phyloP scores from a whole-genome alignment of 2,113 vertebrate species.

The Ginglymostoma cirratum region DNA sequence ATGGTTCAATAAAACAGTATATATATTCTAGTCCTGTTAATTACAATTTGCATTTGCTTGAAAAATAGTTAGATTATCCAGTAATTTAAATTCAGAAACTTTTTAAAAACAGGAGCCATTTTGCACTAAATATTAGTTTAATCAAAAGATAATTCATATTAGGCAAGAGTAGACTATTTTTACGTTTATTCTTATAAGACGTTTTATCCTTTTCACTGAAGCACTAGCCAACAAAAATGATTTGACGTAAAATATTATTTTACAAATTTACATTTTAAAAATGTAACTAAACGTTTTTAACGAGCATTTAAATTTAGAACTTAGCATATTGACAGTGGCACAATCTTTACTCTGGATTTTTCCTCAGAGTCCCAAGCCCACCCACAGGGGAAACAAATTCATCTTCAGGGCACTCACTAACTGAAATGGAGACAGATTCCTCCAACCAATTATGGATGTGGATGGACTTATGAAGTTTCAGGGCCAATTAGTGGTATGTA shows the following conservation, averaged over 20 bases:
- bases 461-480: not conserved
- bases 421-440: not conserved
- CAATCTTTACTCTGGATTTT: too few species aligned
- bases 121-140: not conserved
- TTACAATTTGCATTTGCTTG: not conserved
- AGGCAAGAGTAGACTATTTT: not conserved
- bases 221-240: not conserved
- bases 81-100: not conserved
- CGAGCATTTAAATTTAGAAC: not conserved
- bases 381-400: too few species aligned
- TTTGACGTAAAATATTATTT: not conserved
- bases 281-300: not conserved
- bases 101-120: not conserved
- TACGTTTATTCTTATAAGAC: not conserved
- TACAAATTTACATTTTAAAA: not conserved
- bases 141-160: not conserved
- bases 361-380: too few species aligned
- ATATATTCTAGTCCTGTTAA: not conserved
- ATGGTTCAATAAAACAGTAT: not conserved
- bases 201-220: not conserved
- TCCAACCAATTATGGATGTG: not conserved
- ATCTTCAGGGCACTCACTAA: too few species aligned
- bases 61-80: not conserved
- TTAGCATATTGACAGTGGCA: not conserved
- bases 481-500: not conserved